Evolutionary conservation across 2,113 vertebrate genomes (phyloP).

Genomic region (Percopsis transmontana): DNA sequence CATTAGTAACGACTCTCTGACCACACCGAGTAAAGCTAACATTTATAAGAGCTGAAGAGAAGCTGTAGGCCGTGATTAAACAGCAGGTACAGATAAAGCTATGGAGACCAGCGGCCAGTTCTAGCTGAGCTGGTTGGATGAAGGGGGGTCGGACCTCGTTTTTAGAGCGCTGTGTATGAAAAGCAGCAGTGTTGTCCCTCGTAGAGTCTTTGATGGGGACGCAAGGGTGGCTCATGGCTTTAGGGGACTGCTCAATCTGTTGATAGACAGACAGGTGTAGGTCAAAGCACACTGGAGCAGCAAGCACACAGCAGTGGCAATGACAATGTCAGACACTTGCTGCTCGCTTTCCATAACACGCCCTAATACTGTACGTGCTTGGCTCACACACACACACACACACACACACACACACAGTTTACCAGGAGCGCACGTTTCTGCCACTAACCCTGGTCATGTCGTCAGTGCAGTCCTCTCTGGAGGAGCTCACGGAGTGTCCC

Average conservation of each 20-base stretch:
- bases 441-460: conserved; percentile 81
- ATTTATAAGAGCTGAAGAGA: conserved; percentile 3
- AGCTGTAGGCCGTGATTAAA: conserved; percentile 31
- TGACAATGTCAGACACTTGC: conserved; percentile 45
- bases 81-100: conserved; percentile 35
- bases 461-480: conserved; percentile 86
- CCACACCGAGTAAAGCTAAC: background rate
- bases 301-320: conserved; percentile 49
- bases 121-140: conserved; percentile 28
- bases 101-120: conserved; percentile 35
- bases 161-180: conserved; percentile 83
- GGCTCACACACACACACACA: conserved; percentile 27
- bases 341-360: background rate
- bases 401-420: background rate
- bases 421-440: background rate
- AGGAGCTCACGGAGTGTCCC: conserved; percentile 83
- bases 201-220: conserved; percentile 83
- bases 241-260: conserved; percentile 84
- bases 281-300: conserved; percentile 71
- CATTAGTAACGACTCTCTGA: background rate
- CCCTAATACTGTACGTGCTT: background rate
- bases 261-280: conserved; percentile 72
- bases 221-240: conserved; percentile 83
- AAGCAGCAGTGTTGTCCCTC: conserved; percentile 81
- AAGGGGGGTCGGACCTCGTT: conserved; percentile 78